These are phyloP conservation scores for Regulus satrapa DNA, from an alignment of 2,113 vertebrate species.

Conservation along the genomic window DNA sequence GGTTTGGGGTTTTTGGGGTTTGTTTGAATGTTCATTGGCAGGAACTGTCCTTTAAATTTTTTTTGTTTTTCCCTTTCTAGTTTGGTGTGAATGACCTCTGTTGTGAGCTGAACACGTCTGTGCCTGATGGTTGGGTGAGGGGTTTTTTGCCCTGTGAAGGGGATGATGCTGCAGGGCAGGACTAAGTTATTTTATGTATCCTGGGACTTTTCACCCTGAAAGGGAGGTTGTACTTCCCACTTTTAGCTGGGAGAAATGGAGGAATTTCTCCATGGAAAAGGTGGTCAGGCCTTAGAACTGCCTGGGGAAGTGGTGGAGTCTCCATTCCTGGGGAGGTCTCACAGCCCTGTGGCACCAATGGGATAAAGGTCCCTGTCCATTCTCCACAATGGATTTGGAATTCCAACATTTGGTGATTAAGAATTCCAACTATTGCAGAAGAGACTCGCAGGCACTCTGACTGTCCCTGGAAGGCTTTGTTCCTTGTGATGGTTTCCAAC, in stretches of 20 bases:
- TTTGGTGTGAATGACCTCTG: not conserved
- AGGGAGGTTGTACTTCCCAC: not conserved
- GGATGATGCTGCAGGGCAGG: not conserved
- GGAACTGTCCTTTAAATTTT: not conserved
- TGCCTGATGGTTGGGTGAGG: not conserved
- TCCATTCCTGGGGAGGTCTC: not conserved
- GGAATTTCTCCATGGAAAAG: not conserved
- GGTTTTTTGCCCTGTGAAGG: not conserved
- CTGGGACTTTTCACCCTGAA: not conserved
- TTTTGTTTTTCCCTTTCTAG: not conserved
- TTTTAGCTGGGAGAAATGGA: not conserved
- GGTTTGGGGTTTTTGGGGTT: not conserved
- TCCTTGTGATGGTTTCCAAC: not conserved
- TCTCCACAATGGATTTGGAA: not conserved
- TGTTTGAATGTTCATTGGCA: not conserved
- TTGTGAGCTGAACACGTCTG: fast-evolving
- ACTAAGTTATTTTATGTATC: fast-evolving
- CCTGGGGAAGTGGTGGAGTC: too few relatives aligned
- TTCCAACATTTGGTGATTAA: not conserved
- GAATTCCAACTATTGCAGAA: not conserved
- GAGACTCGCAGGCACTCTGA: too few relatives aligned
- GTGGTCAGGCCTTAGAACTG: too few relatives aligned
- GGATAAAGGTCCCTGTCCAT: fast-evolving
- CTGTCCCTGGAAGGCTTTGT: not conserved
- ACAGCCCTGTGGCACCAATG: fast-evolving